Evolutionary conservation across 2,113 vertebrate species (phyloP), one percentile per base, ranked within the genome.

Genomic region (Arothron firmamentum): DNA sequence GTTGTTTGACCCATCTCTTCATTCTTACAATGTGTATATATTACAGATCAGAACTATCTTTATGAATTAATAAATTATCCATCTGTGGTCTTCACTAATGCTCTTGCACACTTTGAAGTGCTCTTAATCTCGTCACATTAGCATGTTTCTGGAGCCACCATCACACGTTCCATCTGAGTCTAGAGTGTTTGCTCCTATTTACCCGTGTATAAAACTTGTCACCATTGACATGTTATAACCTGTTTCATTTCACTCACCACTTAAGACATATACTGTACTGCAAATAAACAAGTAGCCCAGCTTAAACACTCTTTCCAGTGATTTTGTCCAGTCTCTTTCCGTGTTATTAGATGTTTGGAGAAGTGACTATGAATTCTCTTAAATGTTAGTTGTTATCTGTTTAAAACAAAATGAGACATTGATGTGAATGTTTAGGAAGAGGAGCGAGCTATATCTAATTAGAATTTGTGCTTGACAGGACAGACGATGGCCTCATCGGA

Each of bases 121-220:
- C 79, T 78, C 72, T 74, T 80, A 67, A 70, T 62, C 52, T 43
- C 43, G 3, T 60, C 51, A 60, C 62, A 28, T 56, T 41, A 23
- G 73, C 62, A 76, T 76, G 73, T 51, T 66, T 56, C 52, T 52
- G 42, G 61, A 54, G 62, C 41, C 52, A 52, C 42, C 23, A 45
- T 21, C 3, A 11, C 59, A 17, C 17, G n/a, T 6, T 65, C 10
- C 52, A 19, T 58, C 34, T 55, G 41, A 52, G 28, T 51, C 57
- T 67, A 15, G 55, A 45, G 71, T 18, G n/a, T 13, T 14, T 55
- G 19, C 43, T 15, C 25, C 34, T 34, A 60, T 38, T 38, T 3
- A 9, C 17, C 9, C 12, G 61, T 12, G 38, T 64, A 5, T 25
- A 43, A 55, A 25, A 8, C 11, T 19, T 42, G 21, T 19, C n/a